Percentiles rank a stretch among this genome's conserved stretches.
phyloP scores from a whole-genome alignment of 2,113 vertebrate genomes.

The Vicugna pacos region DNA sequence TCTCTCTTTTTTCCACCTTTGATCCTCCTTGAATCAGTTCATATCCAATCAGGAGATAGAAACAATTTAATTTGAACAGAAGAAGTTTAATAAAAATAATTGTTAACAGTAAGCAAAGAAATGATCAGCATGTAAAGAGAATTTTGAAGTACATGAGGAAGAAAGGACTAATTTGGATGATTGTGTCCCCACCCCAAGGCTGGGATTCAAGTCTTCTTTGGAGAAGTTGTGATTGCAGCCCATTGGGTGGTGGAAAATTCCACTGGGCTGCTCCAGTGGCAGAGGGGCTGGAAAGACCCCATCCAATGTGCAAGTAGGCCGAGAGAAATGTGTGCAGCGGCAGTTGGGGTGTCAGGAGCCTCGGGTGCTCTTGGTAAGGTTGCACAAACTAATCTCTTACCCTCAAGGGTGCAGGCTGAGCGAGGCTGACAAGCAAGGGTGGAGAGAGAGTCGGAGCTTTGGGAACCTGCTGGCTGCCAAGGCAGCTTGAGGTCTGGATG shows the following conservation, averaged over 20 bases:
- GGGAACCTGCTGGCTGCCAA: background rate
- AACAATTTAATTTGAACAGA: background rate
- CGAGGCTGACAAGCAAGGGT: background rate
- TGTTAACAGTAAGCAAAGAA: background rate
- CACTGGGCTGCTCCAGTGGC: accelerated
- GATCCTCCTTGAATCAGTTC: background rate
- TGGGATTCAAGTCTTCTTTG: background rate
- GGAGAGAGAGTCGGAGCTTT: background rate
- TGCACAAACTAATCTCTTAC: background rate
- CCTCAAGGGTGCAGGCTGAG: accelerated
- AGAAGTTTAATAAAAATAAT: background rate
- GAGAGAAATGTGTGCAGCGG: accelerated
- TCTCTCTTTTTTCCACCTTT: background rate
- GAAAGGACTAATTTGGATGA: background rate
- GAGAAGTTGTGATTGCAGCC: background rate
- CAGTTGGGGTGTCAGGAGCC: background rate
- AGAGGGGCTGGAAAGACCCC: background rate
- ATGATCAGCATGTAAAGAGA: background rate
- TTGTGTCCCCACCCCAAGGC: accelerated
- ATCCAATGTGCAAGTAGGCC: accelerated
- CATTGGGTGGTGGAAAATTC: background rate
- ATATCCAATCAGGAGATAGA: background rate
- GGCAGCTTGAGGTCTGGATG: background rate
- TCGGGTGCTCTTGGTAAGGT: background rate
- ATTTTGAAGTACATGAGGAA: background rate